Conservation (phyloP, 2,888 invertebrate species). For the Resseliella maxima region DNA sequence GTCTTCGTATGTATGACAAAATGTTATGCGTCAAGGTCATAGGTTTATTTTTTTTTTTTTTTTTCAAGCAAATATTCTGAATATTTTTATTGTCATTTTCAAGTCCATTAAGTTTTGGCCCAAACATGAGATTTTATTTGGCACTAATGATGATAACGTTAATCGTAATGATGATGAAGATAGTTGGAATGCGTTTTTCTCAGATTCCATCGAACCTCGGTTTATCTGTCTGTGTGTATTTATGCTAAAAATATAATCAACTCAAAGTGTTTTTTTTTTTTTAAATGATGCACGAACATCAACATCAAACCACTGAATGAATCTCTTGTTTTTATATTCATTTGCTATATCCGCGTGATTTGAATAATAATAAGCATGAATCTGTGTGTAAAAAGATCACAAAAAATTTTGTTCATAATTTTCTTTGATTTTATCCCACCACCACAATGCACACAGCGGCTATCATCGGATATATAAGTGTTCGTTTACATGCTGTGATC, state of each 20-base stretch:
- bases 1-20: too few relatives aligned
- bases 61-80: not conserved
- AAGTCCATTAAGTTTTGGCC: not conserved
- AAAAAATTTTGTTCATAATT: constrained; percentile 16
- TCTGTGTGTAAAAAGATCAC: not conserved
- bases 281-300: not conserved
- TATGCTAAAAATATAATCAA: not conserved
- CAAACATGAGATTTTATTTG: not conserved
- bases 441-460: not conserved
- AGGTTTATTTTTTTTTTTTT: too few relatives aligned
- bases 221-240: too few relatives aligned
- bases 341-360: constrained; percentile 30
- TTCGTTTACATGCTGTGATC: constrained; percentile 30
- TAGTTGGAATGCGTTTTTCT: not conserved
- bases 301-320: not conserved
- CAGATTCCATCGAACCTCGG: not conserved
- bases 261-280: not conserved
- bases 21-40: constrained; percentile 6
- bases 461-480: not conserved
- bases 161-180: constrained; percentile 7
- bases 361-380: constrained; percentile 4
- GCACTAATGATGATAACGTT: constrained; percentile 2
- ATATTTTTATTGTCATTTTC: not conserved
- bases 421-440: constrained; percentile 19
- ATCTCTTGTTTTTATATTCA: not conserved